Evolutionary conservation across 2,113 vertebrate species (phyloP), one percentile per base, ranked within the genome.

Genomic region (Hiodon alosoides): DNA sequence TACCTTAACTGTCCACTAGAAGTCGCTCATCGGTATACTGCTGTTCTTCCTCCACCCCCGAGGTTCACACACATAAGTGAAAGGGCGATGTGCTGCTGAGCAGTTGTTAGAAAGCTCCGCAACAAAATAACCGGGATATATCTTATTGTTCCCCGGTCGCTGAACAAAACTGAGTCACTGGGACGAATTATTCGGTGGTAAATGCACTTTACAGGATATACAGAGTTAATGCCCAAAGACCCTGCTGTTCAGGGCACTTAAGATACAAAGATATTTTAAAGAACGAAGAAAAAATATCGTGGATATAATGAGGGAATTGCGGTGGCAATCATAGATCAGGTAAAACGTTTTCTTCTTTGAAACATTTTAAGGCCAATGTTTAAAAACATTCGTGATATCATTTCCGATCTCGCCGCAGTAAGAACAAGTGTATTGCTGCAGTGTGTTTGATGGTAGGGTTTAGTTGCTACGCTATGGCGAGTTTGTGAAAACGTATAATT

Each of bases 11-110:
- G 31, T 51, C 79, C 81, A 67, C 67, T 55, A 81, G 81, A 74
- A 67, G 51, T 9, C 64, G 11, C 48, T 57, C 16, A 16, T 16
- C 14, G 51, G 7, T 52, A 64, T 71, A 71, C 16, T n/a, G 67
- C 4, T 61, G 54, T 51, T 31, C 53, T 10, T 51, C 52, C 10
- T 67, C 54, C 31, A 9, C 17, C 31, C 31, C 31, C 31, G 31
- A 31, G 16, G 54, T 55, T 62, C 48, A 48, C 68, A 16, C 31
- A 62, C 73, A 62, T 52, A 54, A 76, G 52, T 65, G 53, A 77
- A 55, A 75, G 67, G 66, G 67, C 73, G 72, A 65, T 67, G 76
- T 78, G 78, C 76, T 74, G 54, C 69, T 72, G 70, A 73, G 50
- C 71, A 59, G 57, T 3, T 70, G 73, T 17, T 66, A 61, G 54